A percentile compares a stretch with the other conserved stretches of the same genome.
phyloP scores from a whole-genome alignment of 2,888 invertebrate species.

The Lasioglossum figueresi region DNA sequence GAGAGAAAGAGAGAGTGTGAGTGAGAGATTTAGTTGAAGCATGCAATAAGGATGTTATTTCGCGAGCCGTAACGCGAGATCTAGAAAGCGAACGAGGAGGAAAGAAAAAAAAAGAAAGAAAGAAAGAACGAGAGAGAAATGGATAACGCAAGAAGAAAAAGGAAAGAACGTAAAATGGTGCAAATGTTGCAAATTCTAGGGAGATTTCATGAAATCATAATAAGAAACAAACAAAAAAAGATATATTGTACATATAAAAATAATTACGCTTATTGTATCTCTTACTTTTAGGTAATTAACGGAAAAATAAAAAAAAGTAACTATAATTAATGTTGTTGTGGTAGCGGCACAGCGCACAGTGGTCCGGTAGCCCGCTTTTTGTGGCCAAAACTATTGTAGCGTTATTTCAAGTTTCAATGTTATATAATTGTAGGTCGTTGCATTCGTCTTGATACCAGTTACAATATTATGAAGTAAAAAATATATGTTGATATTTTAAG shows the following conservation, averaged over 20 bases:
- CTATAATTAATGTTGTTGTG: slow-evolving; percentile 84
- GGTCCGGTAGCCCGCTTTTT: no score
- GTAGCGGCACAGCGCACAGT: slow-evolving; percentile 83
- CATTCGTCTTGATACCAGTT: no score
- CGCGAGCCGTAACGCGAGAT: slow-evolving; percentile 74
- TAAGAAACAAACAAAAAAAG: slow-evolving; percentile 75
- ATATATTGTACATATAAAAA: slow-evolving; percentile 82
- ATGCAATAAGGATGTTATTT: slow-evolving; percentile 68
- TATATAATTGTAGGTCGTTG: no score
- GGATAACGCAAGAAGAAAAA: slow-evolving; percentile 32
- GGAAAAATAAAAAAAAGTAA: slow-evolving; percentile 74
- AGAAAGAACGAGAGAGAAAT: slow-evolving; percentile 15
- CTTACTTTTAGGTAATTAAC: slow-evolving; percentile 83
- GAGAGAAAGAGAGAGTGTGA: background rate
- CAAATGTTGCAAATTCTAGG: slow-evolving; percentile 73
- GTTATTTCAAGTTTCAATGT: no score
- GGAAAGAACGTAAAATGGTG: slow-evolving; percentile 64
- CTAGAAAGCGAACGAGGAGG: slow-evolving; percentile 18
- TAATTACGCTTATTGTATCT: slow-evolving; percentile 84
- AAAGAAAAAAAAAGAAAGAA: background rate
- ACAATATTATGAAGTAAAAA: no score
- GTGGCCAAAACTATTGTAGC: no score
- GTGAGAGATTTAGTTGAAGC: slow-evolving; percentile 58
- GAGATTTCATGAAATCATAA: slow-evolving; percentile 75
- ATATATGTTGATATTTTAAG: no score